Conservation (phyloP, 1,140 invertebrate genomes). For the Adelges cooleyi region DNA sequence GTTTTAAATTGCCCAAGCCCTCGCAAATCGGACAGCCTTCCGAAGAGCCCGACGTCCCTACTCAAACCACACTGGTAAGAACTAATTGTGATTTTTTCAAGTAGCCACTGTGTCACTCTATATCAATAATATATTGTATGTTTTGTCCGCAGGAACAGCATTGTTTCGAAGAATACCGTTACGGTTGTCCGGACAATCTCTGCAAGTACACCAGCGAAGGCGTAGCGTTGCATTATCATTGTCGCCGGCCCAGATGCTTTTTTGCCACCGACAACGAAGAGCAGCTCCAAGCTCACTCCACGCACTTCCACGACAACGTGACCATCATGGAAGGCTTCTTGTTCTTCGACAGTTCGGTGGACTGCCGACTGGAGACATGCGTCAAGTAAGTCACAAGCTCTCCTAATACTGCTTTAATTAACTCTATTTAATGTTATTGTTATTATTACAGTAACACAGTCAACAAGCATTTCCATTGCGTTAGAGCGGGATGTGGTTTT, state of each 20-base stretch:
- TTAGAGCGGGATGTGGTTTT: slow-evolving; percentile 57
- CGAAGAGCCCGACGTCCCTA: slow-evolving; percentile 32
- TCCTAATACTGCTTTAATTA: too few relatives aligned
- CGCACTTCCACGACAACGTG: slow-evolving; percentile 72
- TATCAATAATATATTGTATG: neutral
- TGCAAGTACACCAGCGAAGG: slow-evolving; percentile 44
- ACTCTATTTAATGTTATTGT: neutral
- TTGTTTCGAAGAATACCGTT: slow-evolving; percentile 48
- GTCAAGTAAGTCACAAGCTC: slow-evolving; percentile 38
- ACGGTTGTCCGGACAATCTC: slow-evolving; percentile 52
- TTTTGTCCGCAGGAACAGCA: slow-evolving; percentile 40
- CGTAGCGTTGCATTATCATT: slow-evolving; percentile 58
- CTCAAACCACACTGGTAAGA: slow-evolving; percentile 34
- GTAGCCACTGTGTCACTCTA: too few relatives aligned
- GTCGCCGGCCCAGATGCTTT: slow-evolving; percentile 58
- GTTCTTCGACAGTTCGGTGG: slow-evolving; percentile 65
- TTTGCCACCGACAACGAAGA: slow-evolving; percentile 57
- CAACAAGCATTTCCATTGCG: slow-evolving; percentile 67
- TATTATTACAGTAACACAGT: slow-evolving; percentile 47
- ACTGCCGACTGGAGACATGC: slow-evolving; percentile 58
- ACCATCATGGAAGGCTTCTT: slow-evolving; percentile 70
- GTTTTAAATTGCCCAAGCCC: slow-evolving; percentile 78
- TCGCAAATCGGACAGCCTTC: slow-evolving; percentile 27
- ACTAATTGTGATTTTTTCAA: too few relatives aligned
- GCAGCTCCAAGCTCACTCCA: slow-evolving; percentile 56